These are phyloP conservation scores for Artemia franciscana DNA, from an alignment of 1,140 invertebrate genomes.

Conservation along the genomic window DNA sequence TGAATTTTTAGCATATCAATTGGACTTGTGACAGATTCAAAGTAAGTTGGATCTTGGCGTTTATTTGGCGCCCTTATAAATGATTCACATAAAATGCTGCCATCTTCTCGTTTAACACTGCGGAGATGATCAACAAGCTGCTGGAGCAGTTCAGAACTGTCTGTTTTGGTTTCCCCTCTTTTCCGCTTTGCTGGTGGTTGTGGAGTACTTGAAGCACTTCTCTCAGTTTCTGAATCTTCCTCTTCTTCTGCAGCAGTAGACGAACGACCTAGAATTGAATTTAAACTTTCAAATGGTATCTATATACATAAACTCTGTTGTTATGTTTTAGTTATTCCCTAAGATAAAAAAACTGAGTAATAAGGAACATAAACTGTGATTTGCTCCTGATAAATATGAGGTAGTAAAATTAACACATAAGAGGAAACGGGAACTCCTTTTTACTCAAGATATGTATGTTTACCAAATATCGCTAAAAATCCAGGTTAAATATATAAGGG, in stretches of 20 bases:
- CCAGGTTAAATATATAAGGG: too few relatives aligned
- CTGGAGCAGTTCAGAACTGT: conserved; percentile 46
- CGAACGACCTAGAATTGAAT: too few relatives aligned
- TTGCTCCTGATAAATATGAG: too few relatives aligned
- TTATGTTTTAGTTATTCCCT: too few relatives aligned
- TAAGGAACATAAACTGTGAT: too few relatives aligned
- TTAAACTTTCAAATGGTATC: too few relatives aligned
- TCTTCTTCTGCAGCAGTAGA: not conserved
- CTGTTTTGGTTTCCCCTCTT: not conserved
- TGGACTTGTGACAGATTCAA: conserved; percentile 63
- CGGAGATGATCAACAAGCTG: conserved; percentile 75
- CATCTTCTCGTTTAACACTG: conserved; percentile 77
- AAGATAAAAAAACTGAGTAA: too few relatives aligned
- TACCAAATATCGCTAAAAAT: too few relatives aligned
- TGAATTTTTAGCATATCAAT: conserved; percentile 84
- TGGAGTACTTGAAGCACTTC: not conserved
- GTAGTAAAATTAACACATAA: too few relatives aligned
- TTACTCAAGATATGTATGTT: too few relatives aligned
- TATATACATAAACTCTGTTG: too few relatives aligned
- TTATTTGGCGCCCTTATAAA: conserved; percentile 83
- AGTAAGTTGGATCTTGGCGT: conserved; percentile 65
- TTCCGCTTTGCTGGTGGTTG: not conserved
- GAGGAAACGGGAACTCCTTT: too few relatives aligned
- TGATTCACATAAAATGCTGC: conserved; percentile 65
- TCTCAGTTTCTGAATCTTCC: not conserved